Evolutionary conservation across 2,113 vertebrate genomes (phyloP), one percentile per base, ranked within the genome.

Genomic region (Muscicapa adusta): DNA sequence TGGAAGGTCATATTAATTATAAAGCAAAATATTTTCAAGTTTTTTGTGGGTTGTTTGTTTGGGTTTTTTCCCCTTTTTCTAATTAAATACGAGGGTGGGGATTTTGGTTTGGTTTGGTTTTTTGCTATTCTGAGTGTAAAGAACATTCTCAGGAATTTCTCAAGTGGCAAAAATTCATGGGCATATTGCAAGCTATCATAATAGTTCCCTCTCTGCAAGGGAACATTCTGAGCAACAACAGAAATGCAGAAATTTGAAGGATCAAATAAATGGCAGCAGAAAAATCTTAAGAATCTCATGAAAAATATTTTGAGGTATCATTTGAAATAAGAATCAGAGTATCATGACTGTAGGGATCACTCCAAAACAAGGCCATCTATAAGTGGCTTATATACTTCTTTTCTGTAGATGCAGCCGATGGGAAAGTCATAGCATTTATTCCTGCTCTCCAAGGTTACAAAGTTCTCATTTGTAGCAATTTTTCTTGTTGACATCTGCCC

Each of bases 381-480:
- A 85, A 83, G 34, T 48, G 62, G 70, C 31, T 45, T 34, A 15
- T 4, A 40, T 62, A 8, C 20, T 47, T 79, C n/a, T 82, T 79
- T 95, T 67, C 60, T 63, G 33, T 53, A 88, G 80, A 53, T 81
- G 20, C 10, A 58, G 38, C 9, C 0, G 2, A 51, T 23, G 4
- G 77, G 65, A 77, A 94, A 83, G 43, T 66, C 51, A 60, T n/a
- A 84, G 56, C 73, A 73, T 56, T 95, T 83, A 79, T 90, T 95
- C 74, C 68, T 14, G 54, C 67, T 84, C 48, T 84, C 56, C n/a
- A 67, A 81, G 75, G 61, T 88, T 94, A 77, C 87, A 67, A 77
- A 94, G 40, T 88, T 94, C 75, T 93, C 47, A 90, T 92, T 90
- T 80, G 63, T 71, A 91, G 67, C 51, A 86, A 50, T 86, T 95